Evolutionary conservation across 1,140 invertebrate genomes (phyloP).

Genomic region (Drosophila erecta): DNA sequence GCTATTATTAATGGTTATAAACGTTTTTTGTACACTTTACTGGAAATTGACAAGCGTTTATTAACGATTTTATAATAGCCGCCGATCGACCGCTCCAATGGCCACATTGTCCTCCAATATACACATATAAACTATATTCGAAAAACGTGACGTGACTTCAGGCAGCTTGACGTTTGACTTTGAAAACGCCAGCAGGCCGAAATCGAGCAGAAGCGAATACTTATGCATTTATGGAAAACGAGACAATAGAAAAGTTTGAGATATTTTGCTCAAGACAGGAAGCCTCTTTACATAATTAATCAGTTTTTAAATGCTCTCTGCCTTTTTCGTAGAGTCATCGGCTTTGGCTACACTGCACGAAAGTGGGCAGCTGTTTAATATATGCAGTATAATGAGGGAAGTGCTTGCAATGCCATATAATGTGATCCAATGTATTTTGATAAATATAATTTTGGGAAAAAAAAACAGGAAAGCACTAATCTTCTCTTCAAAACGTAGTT

Average conservation of each 20-base stretch:
- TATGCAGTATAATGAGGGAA: too few species aligned
- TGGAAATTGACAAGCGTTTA: conserved; percentile 81
- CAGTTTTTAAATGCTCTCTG: conserved; percentile 65
- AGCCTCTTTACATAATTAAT: conserved; percentile 75
- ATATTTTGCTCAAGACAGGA: conserved; percentile 75
- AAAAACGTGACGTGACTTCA: conserved; percentile 72
- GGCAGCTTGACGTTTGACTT: conserved; percentile 51
- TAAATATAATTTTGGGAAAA: too few species aligned
- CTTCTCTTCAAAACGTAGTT: too few species aligned
- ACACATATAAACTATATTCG: neutral
- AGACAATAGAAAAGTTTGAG: conserved; percentile 37
- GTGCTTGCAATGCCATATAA: too few species aligned
- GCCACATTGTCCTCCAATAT: conserved; percentile 55
- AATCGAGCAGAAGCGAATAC: conserved; percentile 28
- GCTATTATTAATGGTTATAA: conserved; percentile 83
- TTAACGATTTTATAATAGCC: conserved; percentile 82
- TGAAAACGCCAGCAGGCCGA: conserved; percentile 49
- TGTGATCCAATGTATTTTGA: too few species aligned
- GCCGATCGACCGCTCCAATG: conserved; percentile 69
- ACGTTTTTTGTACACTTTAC: conserved; percentile 79
- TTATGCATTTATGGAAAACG: conserved; percentile 22
- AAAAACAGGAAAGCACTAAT: too few species aligned
- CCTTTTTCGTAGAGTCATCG: conserved; percentile 4
- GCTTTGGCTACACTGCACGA: neutral
- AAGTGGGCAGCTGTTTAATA: too few species aligned